Conservation (phyloP, 2,113 vertebrate species). For the Entosphenus tridentatus region DNA sequence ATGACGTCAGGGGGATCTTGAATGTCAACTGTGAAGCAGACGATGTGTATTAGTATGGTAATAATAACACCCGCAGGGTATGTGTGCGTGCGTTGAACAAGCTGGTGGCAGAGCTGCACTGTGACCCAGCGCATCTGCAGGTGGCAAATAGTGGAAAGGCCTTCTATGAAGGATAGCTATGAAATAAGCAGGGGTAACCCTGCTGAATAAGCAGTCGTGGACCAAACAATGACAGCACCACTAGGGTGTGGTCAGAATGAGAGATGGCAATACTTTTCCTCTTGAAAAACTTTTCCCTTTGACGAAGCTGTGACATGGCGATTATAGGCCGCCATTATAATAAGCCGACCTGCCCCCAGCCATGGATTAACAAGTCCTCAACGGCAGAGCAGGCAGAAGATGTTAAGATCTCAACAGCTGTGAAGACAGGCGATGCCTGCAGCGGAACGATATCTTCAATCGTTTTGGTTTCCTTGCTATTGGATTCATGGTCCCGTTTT, state of each 20-base stretch:
- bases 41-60: too few species aligned
- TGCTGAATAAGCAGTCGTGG: conserved; percentile 1
- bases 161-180: not conserved
- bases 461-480: conserved; percentile 2
- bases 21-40: too few species aligned
- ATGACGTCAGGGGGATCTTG: too few species aligned
- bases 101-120: not conserved
- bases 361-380: not conserved
- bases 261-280: too few species aligned
- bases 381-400: not conserved
- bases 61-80: too few species aligned
- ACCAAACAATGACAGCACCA: not conserved
- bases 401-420: not conserved
- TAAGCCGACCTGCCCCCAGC: not conserved
- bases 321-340: conserved; percentile 1
- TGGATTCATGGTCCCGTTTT: not conserved
- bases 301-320: not conserved
- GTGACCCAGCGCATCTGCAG: not conserved
- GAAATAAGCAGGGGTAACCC: not conserved
- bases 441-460: not conserved
- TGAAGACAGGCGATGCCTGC: not conserved
- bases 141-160: not conserved
- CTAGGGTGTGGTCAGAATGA: not conserved
- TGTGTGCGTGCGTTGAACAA: too few species aligned
- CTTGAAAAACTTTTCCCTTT: not conserved